A percentile compares a stretch with the other conserved stretches of the same genome.
Evolutionary conservation across 2,113 vertebrate genomes (phyloP).

Genomic region (Callopanchax toddi): DNA sequence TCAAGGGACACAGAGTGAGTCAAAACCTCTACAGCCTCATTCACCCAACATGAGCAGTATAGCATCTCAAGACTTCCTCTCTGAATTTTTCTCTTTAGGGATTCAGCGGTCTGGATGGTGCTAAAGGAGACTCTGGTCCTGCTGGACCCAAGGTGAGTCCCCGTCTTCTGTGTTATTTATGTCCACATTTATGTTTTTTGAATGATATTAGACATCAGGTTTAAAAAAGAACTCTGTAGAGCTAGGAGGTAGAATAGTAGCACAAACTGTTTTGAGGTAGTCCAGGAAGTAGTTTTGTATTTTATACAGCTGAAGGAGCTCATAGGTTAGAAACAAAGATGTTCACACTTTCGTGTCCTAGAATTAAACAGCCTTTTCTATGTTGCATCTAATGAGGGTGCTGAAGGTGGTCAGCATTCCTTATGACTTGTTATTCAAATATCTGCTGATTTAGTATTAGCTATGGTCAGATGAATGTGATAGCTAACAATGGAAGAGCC

Average conservation of each 20-base stretch:
- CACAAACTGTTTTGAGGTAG: too few species aligned
- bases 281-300: too few species aligned
- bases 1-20: constrained; percentile 99
- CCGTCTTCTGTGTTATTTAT: neutral
- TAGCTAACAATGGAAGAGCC: too few species aligned
- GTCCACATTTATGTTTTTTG: too few species aligned
- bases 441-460: neutral
- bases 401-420: neutral
- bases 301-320: too few species aligned
- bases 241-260: too few species aligned
- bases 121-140: constrained; percentile 93
- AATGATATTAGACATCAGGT: too few species aligned
- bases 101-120: constrained; percentile 96
- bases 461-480: neutral
- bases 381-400: neutral
- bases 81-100: constrained; percentile 78
- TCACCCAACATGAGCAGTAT: neutral
- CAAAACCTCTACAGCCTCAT: neutral
- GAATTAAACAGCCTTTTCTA: neutral
- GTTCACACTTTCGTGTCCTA: neutral
- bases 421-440: neutral
- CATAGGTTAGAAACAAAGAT: neutral
- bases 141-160: constrained; percentile 94
- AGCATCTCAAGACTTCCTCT: neutral
- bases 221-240: too few species aligned